Percentiles rank a stretch among this genome's conserved stretches.
Conservation (phyloP, 2,113 vertebrate species). For the Amblyopsis rosae region DNA sequence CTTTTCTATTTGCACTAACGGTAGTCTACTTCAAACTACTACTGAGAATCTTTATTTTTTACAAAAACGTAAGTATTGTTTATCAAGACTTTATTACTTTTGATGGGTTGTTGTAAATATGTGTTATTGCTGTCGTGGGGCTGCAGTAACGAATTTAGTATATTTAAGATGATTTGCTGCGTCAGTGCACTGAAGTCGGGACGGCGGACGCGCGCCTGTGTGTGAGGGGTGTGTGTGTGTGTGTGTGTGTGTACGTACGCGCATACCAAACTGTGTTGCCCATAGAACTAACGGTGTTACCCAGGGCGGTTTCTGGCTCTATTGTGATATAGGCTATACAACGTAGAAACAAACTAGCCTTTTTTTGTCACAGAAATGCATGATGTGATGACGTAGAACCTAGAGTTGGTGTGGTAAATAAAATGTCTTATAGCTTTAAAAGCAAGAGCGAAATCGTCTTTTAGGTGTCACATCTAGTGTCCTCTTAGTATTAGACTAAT, state of each 20-base stretch:
- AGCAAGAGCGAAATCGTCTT: no score
- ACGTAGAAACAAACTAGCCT: neutral
- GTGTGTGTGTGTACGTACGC: neutral
- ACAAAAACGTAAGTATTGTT: slow-evolving; percentile 69
- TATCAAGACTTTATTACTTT: neutral
- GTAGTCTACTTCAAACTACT: slow-evolving; percentile 69
- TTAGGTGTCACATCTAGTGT: no score
- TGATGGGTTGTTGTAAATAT: neutral
- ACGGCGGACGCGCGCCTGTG: slow-evolving; percentile 53
- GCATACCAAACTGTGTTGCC: neutral
- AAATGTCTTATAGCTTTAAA: no score
- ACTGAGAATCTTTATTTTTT: slow-evolving; percentile 67
- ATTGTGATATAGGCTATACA: neutral
- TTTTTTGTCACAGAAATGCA: neutral
- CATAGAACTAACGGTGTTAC: neutral
- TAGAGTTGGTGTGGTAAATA: no score
- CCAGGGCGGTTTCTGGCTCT: neutral
- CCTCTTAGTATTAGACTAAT: no score
- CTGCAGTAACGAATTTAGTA: slow-evolving; percentile 28
- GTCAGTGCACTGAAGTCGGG: slow-evolving; percentile 70
- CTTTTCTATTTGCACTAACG: slow-evolving; percentile 80
- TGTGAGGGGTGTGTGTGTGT: neutral
- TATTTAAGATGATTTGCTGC: slow-evolving; percentile 72
- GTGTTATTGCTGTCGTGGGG: slow-evolving; percentile 3
- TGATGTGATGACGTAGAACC: no score